phyloP scores from a whole-genome alignment of 1,140 invertebrate genomes.

The Drosophila triauraria region DNA sequence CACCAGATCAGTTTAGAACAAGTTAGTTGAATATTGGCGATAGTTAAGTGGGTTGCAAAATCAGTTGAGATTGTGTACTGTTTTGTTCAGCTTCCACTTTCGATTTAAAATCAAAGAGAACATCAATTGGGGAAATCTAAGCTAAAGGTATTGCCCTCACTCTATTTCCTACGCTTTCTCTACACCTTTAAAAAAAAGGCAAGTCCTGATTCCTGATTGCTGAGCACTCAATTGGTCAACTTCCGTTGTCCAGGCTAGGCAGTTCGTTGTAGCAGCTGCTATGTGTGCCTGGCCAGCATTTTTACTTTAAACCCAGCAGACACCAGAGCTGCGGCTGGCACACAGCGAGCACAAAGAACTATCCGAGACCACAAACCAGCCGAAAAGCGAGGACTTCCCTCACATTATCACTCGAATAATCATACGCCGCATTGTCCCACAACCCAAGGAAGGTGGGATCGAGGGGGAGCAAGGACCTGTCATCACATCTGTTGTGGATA shows the following conservation, averaged over 20 bases:
- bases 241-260: constrained; percentile 24
- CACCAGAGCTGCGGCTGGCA: constrained; percentile 16
- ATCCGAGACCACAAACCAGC: constrained; percentile 53
- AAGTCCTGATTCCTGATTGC: constrained; percentile 53
- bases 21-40: constrained; percentile 26
- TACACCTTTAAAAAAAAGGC: background rate
- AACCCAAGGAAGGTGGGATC: background rate
- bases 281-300: constrained; percentile 32
- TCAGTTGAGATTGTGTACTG: background rate
- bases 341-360: constrained; percentile 27
- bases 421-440: constrained; percentile 75
- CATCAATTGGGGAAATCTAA: constrained; percentile 4
- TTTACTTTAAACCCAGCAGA: constrained; percentile 43
- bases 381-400: constrained; percentile 39
- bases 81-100: background rate
- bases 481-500: constrained; percentile 50
- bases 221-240: constrained; percentile 52
- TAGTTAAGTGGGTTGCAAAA: constrained; percentile 19
- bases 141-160: constrained; percentile 20
- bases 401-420: constrained; percentile 74
- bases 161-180: constrained; percentile 13
- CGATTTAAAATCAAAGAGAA: background rate
- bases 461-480: constrained; percentile 3
- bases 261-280: constrained; percentile 5
- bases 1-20: constrained; percentile 43